A percentile compares a stretch with the other conserved stretches of the same genome.
These are phyloP conservation scores for Protodeltote pygarga DNA, from an alignment of 2,888 invertebrate species.

Conservation along the genomic window DNA sequence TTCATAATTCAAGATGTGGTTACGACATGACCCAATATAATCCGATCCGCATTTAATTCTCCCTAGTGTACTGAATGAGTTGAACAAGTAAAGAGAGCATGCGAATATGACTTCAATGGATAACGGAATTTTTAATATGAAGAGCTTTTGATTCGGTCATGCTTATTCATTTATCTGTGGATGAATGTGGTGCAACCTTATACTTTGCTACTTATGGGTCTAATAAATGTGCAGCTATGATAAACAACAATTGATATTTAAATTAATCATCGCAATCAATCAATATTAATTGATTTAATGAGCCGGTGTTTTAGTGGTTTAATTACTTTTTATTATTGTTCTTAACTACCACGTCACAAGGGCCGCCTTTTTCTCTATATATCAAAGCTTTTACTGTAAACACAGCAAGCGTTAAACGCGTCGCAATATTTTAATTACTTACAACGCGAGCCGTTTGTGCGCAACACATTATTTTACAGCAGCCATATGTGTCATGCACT, in stretches of 20 bases:
- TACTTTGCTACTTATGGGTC: background rate
- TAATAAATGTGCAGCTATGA: background rate
- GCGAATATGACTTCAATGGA: conserved; percentile 1
- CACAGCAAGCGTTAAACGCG: conserved; percentile 44
- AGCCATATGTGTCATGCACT: conserved; percentile 34
- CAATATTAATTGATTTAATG: no score
- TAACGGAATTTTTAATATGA: background rate
- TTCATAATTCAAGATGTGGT: conserved; percentile 10
- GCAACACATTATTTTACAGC: conserved; percentile 39
- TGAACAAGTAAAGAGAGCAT: background rate
- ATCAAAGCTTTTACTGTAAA: conserved; percentile 22
- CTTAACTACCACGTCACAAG: no score
- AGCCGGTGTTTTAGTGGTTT: no score
- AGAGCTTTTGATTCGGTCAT: background rate
- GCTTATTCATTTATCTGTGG: background rate
- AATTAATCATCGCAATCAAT: no score
- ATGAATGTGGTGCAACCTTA: background rate
- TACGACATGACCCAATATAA: conserved; percentile 9
- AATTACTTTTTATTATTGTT: no score
- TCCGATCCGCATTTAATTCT: conserved; percentile 11
- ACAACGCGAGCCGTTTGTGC: conserved; percentile 33
- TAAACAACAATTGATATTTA: background rate
- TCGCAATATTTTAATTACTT: conserved; percentile 56
- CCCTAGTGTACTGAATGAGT: background rate
- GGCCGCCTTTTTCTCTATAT: no score